phyloP scores from a whole-genome alignment of 2,888 invertebrate genomes.

The Sesamia inferens region DNA sequence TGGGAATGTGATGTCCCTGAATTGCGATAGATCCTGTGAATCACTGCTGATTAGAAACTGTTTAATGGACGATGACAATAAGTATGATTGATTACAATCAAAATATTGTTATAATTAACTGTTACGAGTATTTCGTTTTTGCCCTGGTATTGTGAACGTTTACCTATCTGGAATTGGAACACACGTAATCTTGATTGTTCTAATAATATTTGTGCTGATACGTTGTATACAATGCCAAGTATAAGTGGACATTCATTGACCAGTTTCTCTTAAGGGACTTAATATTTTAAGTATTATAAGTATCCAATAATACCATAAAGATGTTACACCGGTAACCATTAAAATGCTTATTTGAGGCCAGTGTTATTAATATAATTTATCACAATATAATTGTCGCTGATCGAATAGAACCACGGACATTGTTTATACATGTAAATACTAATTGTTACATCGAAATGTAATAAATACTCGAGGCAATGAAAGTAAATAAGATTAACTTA shows the following conservation, averaged over 20 bases:
- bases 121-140: background rate
- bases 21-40: background rate
- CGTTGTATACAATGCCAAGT: background rate
- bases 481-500: slow-evolving; percentile 67
- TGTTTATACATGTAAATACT: slow-evolving; percentile 54
- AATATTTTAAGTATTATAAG: background rate
- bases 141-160: background rate
- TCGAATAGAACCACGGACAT: slow-evolving; percentile 42
- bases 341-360: slow-evolving; percentile 35
- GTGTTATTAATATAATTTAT: slow-evolving; percentile 31
- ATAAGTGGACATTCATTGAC: background rate
- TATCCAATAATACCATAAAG: slow-evolving; percentile 27
- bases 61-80: slow-evolving; percentile 1
- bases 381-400: slow-evolving; percentile 41
- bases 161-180: background rate
- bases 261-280: background rate
- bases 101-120: background rate
- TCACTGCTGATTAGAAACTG: slow-evolving; percentile 15
- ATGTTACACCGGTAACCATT: slow-evolving; percentile 23
- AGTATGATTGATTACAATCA: background rate
- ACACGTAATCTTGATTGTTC: background rate
- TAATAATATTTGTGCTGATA: background rate
- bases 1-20: background rate
- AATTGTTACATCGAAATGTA: slow-evolving; percentile 53
- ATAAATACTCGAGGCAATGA: slow-evolving; percentile 61